Percentiles rank a stretch among this genome's conserved stretches.
phyloP scores from a whole-genome alignment of 2,797 vertebrate genomes.

The Sebastes iracundus region DNA sequence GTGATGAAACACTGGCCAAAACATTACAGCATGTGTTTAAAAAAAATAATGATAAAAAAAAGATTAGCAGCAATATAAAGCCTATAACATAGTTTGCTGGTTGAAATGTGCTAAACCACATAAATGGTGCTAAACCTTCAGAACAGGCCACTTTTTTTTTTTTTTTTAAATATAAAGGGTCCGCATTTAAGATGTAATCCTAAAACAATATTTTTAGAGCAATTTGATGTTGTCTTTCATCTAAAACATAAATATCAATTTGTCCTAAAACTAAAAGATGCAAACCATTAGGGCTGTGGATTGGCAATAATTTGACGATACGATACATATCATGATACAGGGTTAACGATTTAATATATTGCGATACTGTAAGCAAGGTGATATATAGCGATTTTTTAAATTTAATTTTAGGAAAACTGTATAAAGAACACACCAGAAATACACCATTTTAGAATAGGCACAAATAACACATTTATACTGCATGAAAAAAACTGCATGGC shows the following conservation, averaged over 20 bases:
- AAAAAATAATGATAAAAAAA: not conserved
- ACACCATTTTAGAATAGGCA: not conserved
- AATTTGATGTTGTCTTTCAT: not conserved
- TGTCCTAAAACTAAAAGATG: not conserved
- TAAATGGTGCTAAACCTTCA: not conserved
- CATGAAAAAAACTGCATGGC: too few relatives aligned
- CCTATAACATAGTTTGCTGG: not conserved
- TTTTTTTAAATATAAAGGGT: not conserved
- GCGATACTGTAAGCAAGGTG: too few relatives aligned
- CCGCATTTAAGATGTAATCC: not conserved
- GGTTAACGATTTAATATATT: too few relatives aligned
- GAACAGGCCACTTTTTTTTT: not conserved
- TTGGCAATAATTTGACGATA: too few relatives aligned
- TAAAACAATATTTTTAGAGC: not conserved
- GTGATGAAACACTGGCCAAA: not conserved
- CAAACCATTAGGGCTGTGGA: not conserved
- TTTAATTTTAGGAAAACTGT: too few relatives aligned
- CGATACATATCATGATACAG: too few relatives aligned
- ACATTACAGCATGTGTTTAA: not conserved
- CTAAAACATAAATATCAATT: not conserved
- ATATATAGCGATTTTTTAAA: accelerated
- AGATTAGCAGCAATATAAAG: not conserved
- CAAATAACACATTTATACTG: too few relatives aligned
- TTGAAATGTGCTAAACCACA: not conserved
- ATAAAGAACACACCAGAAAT: too few relatives aligned